Conservation (phyloP, 2,888 invertebrate species). For the Kuschelorhynchus macadamiae region DNA sequence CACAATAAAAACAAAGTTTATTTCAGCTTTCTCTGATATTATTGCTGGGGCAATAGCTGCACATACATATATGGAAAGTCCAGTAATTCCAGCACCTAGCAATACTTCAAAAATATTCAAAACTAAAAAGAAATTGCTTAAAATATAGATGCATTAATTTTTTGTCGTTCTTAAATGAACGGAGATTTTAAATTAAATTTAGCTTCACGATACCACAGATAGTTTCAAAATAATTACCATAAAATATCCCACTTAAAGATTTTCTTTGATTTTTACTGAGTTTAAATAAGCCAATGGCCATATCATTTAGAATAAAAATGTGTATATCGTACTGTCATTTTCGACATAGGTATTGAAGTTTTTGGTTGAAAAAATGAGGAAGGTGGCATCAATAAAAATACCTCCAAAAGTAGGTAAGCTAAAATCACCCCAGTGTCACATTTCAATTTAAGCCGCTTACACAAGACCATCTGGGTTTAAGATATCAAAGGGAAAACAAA, state of each 20-base stretch:
- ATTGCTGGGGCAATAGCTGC: constrained; percentile 62
- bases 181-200: too few relatives aligned
- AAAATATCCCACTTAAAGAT: constrained; percentile 57
- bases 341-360: constrained; percentile 4
- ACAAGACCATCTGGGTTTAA: too few relatives aligned
- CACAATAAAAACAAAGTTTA: constrained; percentile 65
- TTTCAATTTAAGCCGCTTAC: too few relatives aligned
- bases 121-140: constrained; percentile 36
- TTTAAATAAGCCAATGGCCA: constrained; percentile 61
- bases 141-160: too few relatives aligned
- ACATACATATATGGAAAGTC: constrained; percentile 63
- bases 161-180: too few relatives aligned
- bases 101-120: constrained; percentile 62
- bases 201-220: too few relatives aligned
- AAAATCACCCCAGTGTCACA: too few relatives aligned
- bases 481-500: too few relatives aligned
- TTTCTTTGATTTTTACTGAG: constrained; percentile 59
- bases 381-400: not conserved
- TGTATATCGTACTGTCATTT: constrained; percentile 42
- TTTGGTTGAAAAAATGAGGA: not conserved
- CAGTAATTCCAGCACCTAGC: constrained; percentile 62
- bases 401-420: too few relatives aligned
- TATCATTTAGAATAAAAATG: constrained; percentile 43
- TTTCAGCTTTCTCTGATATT: constrained; percentile 66
- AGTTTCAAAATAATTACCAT: constrained; percentile 42